Base-by-base conservation (phyloP, 2,888 invertebrate species). In the Lottia gigantea region DNA sequence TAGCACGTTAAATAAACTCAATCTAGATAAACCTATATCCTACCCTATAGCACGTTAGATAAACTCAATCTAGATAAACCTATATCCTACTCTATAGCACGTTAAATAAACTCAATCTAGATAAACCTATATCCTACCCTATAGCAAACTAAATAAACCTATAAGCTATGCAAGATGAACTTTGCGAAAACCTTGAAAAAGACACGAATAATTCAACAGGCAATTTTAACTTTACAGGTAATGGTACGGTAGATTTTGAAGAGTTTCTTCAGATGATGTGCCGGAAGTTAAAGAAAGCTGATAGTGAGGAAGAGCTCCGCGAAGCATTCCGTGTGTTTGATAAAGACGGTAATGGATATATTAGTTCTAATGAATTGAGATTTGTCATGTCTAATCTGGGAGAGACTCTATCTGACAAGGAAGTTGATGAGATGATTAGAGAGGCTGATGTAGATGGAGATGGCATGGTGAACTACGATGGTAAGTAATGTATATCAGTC, bases 401-500 rank as follows among this genome's bases (percentile, higher is more conserved):
- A 14, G 77, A 77, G 68, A 69, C 70, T 15, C 71, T 77, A 23
- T 68, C 71, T 1, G 73, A 72, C 49, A 73, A 77, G 66, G 79
- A 79, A 61, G 74, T 78, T 47, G 73, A 76, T 65, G 79, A 76
- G 66, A 78, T 79, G 78, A 79, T 79, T 61, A 71, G 71, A 68
- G 79, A 78, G 62, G 79, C 79, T 86, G 97, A 98, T 91, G 97
- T 97, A 91, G 98, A 98, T 91, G 97, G 97, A 89, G 98, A 98
- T 91, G 98, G 98, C 85, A 23, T 55, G 55, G 55, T 55, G 19
- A 55, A 55, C 55, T 55, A 55, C 8, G 55, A 55, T 23, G 55
- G 55, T 55, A 19, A 55, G 14, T 23, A 23, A 6, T 7, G 55
- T 8, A 55, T 19, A 19, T 12, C 14, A 55, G 31, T 31, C 31